Conservation (phyloP, 2,113 vertebrate genomes). For the Symphodus melops region DNA sequence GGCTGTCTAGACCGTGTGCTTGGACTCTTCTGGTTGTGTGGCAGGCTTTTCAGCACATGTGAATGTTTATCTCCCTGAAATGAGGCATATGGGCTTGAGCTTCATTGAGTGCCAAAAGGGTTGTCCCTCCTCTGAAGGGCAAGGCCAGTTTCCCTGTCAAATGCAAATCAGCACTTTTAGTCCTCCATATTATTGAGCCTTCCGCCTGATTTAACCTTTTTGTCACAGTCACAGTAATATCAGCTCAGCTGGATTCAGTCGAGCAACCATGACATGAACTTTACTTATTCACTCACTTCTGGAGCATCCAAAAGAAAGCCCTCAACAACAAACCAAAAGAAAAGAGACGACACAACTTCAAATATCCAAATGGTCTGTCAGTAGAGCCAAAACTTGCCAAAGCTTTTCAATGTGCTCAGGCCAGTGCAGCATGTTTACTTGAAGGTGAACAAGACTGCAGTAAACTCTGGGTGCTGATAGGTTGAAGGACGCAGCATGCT, state of each 20-base stretch:
- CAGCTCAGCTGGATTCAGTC: conserved; percentile 22
- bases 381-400: too few relatives aligned
- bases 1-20: conserved; percentile 69
- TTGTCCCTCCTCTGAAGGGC: conserved; percentile 34
- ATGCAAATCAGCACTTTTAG: conserved; percentile 49
- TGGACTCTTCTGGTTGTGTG: conserved; percentile 50
- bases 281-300: too few relatives aligned
- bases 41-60: conserved; percentile 72
- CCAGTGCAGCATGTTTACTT: too few relatives aligned
- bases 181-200: neutral
- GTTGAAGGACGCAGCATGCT: too few relatives aligned
- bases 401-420: too few relatives aligned
- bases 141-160: conserved; percentile 17
- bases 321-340: too few relatives aligned
- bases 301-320: too few relatives aligned
- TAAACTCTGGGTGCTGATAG: too few relatives aligned
- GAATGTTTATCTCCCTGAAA: conserved; percentile 80
- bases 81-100: conserved; percentile 62
- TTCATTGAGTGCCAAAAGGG: conserved; percentile 63
- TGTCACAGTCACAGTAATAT: conserved; percentile 2
- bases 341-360: too few relatives aligned
- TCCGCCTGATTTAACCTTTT: neutral
- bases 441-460: too few relatives aligned
- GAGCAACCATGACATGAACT: too few relatives aligned
- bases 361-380: too few relatives aligned